Evolutionary conservation across 2,113 vertebrate species (phyloP).

Genomic region (Epinephelus moara): DNA sequence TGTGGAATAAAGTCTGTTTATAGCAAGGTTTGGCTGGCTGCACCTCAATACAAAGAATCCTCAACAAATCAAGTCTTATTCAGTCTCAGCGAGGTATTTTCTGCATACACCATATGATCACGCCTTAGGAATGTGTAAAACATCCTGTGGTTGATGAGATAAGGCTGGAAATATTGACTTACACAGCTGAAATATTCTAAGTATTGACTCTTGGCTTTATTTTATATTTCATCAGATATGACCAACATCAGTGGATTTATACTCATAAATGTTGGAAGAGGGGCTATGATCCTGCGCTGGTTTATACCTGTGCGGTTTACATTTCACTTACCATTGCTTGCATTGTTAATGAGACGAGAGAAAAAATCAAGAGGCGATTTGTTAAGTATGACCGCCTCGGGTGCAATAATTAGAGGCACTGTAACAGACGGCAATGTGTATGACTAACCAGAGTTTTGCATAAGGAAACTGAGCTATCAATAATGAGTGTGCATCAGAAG

Average conservation of each 20-base stretch:
- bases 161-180: constrained; percentile 1
- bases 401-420: neutral
- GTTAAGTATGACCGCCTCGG: neutral
- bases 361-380: neutral
- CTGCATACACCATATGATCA: constrained; percentile 1
- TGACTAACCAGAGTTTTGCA: neutral
- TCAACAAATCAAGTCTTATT: constrained; percentile 38
- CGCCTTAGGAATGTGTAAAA: constrained; percentile 27
- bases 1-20: constrained; percentile 89
- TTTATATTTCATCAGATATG: constrained; percentile 11
- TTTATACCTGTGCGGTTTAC: constrained; percentile 8
- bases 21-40: constrained; percentile 63
- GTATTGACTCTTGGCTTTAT: neutral
- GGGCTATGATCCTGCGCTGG: neutral
- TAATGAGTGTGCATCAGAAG: constrained; percentile 3
- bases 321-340: constrained; percentile 17
- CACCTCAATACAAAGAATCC: constrained; percentile 52
- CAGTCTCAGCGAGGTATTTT: constrained; percentile 11
- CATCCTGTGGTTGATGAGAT: constrained; percentile 12
- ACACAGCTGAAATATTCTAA: constrained; percentile 6
- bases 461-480: neutral
- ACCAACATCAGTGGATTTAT: neutral
- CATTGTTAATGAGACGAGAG: constrained; percentile 24
- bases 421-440: neutral
- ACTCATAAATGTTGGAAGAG: constrained; percentile 16